Conservation (phyloP, 2,113 vertebrate genomes). For the Cyprinodon brontotheroides region DNA sequence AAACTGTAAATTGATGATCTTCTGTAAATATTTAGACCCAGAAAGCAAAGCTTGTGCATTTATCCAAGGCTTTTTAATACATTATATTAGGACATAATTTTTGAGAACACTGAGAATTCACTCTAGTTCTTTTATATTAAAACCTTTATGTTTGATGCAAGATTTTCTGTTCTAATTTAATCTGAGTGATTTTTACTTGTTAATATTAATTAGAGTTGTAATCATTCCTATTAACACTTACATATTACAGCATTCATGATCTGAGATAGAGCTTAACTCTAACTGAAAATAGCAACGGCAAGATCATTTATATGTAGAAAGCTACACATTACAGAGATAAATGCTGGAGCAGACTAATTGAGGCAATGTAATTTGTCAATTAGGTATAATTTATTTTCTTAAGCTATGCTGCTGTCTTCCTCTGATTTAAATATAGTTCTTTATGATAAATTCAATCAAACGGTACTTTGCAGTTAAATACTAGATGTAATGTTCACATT, state of each 20-base stretch:
- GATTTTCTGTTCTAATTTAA: slow-evolving; percentile 35
- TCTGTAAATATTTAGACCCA: neutral
- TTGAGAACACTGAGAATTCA: neutral
- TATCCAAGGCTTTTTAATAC: neutral
- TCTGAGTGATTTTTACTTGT: slow-evolving; percentile 34
- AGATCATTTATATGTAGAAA: slow-evolving; percentile 76
- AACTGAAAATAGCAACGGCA: slow-evolving; percentile 75
- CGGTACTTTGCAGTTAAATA: slow-evolving; percentile 85
- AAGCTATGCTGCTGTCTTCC: slow-evolving; percentile 63
- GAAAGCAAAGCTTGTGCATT: neutral
- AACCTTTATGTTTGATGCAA: slow-evolving; percentile 26
- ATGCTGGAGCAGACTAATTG: slow-evolving; percentile 79
- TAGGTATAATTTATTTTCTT: slow-evolving; percentile 79
- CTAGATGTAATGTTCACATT: slow-evolving; percentile 81
- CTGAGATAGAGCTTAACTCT: slow-evolving; percentile 61
- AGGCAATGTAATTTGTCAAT: slow-evolving; percentile 80
- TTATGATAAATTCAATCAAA: slow-evolving; percentile 87
- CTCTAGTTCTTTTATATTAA: neutral
- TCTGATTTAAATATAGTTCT: slow-evolving; percentile 86
- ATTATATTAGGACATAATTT: neutral
- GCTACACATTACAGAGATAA: slow-evolving; percentile 78
- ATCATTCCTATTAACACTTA: slow-evolving; percentile 69
- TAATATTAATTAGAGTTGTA: slow-evolving; percentile 67
- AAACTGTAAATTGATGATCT: neutral
- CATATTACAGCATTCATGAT: slow-evolving; percentile 73